phyloP scores from a whole-genome alignment of 2,797 vertebrate genomes.

The Cuculus canorus region DNA sequence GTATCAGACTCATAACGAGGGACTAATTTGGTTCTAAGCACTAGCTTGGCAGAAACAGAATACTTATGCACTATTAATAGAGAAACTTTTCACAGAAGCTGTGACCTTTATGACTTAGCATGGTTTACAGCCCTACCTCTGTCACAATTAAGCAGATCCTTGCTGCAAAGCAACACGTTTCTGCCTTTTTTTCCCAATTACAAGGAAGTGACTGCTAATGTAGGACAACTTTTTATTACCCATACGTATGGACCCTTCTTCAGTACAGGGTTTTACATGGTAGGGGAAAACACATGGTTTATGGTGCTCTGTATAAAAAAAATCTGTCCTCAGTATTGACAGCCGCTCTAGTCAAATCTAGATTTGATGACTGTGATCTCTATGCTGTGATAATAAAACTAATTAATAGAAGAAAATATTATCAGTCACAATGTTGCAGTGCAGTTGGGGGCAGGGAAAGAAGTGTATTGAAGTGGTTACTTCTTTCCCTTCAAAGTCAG shows the following conservation, averaged over 20 bases:
- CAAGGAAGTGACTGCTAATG: not conserved
- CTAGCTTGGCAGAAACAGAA: conserved; percentile 60
- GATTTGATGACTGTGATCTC: not conserved
- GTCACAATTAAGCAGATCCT: conserved; percentile 45
- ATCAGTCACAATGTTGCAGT: not conserved
- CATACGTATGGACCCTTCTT: not conserved
- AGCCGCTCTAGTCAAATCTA: not conserved
- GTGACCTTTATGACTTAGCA: conserved; percentile 50
- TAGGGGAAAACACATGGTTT: not conserved
- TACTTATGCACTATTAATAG: conserved; percentile 62
- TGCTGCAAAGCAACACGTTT: conserved; percentile 27
- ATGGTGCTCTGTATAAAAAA: not conserved
- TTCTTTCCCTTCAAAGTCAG: not conserved
- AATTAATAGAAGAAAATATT: not conserved
- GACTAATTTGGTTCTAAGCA: conserved; percentile 16
- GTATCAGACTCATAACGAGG: conserved; percentile 5
- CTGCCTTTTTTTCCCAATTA: not conserved
- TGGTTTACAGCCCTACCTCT: conserved; percentile 24
- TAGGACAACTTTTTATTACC: not conserved
- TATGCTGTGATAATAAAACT: not conserved
- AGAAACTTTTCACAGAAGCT: conserved; percentile 62
- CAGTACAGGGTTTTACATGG: not conserved
- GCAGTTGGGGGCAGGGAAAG: not conserved
- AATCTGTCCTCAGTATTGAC: not conserved
- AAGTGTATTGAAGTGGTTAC: not conserved